Conservation (phyloP, 2,888 invertebrate genomes). For the Diaperis boleti region DNA sequence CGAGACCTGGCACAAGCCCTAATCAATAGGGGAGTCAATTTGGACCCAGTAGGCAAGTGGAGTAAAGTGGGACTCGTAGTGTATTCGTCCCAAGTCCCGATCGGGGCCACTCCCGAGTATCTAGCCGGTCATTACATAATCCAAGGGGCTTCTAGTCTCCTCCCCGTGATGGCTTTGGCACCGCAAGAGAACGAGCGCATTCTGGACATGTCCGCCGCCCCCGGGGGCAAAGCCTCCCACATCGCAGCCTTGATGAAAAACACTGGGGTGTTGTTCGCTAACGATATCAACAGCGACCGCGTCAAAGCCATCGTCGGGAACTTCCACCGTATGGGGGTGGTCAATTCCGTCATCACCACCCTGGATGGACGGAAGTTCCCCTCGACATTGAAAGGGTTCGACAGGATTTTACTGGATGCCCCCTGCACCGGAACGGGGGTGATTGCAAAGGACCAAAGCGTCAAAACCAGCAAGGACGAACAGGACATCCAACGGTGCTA, state of each 20-base stretch:
- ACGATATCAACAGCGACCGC: slow-evolving; percentile 92
- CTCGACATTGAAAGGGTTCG: slow-evolving; percentile 87
- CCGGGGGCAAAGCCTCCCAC: slow-evolving; percentile 98
- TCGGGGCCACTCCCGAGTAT: slow-evolving; percentile 99
- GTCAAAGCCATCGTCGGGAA: slow-evolving; percentile 95
- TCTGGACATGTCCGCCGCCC: slow-evolving; percentile 97
- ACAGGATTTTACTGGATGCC: slow-evolving; percentile 95
- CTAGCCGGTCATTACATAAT: slow-evolving; percentile 97
- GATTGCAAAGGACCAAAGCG: slow-evolving; percentile 96
- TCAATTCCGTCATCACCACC: slow-evolving; percentile 90
- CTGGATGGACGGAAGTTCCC: slow-evolving; percentile 92
- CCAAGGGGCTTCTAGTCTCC: slow-evolving; percentile 95
- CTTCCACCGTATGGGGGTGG: slow-evolving; percentile 94
- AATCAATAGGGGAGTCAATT: slow-evolving; percentile 96
- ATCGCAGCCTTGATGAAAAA: slow-evolving; percentile 99
- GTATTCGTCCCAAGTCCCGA: slow-evolving; percentile 94
- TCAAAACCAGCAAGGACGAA: slow-evolving; percentile 92
- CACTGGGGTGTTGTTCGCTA: slow-evolving; percentile 95
- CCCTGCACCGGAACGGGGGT: slow-evolving; percentile 99
- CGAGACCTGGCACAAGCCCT: slow-evolving; percentile 94
- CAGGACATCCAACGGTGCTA: slow-evolving; percentile 92
- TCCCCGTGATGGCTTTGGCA: slow-evolving; percentile 98
- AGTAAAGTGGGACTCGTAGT: slow-evolving; percentile 97
- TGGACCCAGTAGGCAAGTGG: slow-evolving; percentile 99
- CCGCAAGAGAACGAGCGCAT: slow-evolving; percentile 96